Evolutionary conservation across 37 sponge, comb jelly and placozoan genomes (phyloP), one percentile per base, ranked within the genome.

Genomic region (Chondrilla cf. caribensis): DNA sequence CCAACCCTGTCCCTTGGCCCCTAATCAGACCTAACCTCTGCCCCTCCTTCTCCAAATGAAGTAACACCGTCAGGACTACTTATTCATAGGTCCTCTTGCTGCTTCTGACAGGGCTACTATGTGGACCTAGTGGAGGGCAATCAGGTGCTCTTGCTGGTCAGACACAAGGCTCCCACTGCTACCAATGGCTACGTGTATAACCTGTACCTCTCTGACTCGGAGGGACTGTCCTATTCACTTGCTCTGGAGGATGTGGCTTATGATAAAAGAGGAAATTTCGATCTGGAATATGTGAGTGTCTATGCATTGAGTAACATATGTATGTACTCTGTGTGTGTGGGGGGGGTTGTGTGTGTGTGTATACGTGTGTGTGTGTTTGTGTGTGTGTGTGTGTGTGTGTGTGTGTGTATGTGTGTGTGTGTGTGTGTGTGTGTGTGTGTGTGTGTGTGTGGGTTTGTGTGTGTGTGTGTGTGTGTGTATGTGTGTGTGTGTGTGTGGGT

Each of bases 121-220:
- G 84, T 92, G 32, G 36, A 68, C 24, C 65, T 82, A 42, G 58
- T 89, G 21, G 47, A 84, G 36, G 51, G 58, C 24, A 39, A 51
- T 0, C 93, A 93, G 66, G 90, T 89, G 31, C 33, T 93, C 40
- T 89, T 87, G 60, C 47, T 93, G 43, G 71, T 93, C 25, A 39
- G 83, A 71, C 88, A 92, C 59, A 47, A 0, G 0, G 62, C 32
- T 39, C 81, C 76, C 0, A n/a, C 1, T 18, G 17, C 21, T 8
- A 37, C 76, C 22, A 42, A 43, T 40, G 76, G 44, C 2, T n/a
- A 38, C 24, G 57, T 75, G 81, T 82, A 76, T 77, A 93, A 93
- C 78, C 55, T 93, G 19, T 93, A 89, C 87, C 77, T 89, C 54
- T 93, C 93, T 17, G 93, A 93, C 33, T 55, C 31, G 38, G 86